Percentiles rank a stretch among this genome's conserved stretches.
Evolutionary conservation across 2,113 vertebrate species (phyloP).

Genomic region (Todiramphus saurophagus): DNA sequence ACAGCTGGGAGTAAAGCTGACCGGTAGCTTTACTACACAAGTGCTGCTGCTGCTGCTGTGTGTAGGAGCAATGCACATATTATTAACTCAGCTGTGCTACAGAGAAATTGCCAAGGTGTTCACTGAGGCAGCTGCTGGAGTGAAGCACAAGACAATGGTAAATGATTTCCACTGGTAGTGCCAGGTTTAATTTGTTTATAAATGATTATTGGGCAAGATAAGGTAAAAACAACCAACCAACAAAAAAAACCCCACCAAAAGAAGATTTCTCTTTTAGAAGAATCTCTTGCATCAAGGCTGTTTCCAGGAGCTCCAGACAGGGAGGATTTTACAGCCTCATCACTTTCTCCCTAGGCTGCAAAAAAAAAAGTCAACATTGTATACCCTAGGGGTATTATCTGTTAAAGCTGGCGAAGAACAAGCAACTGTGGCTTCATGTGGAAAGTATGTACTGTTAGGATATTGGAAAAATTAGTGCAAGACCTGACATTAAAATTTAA

Average conservation of each 20-base stretch:
- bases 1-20: background rate
- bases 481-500: background rate
- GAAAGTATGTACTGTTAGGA: background rate
- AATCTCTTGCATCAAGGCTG: background rate
- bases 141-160: background rate
- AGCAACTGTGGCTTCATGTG: background rate
- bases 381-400: background rate
- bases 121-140: background rate
- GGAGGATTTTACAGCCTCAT: background rate
- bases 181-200: background rate
- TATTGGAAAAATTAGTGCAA: background rate
- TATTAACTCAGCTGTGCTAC: background rate
- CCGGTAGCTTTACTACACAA: background rate
- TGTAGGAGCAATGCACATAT: accelerated
- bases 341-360: background rate
- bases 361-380: background rate
- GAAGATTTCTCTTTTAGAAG: background rate
- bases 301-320: background rate
- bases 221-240: background rate
- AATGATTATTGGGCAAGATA: background rate
- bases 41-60: background rate
- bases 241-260: background rate
- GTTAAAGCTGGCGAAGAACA: background rate
- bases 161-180: background rate
- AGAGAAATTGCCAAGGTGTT: background rate